Conservation (phyloP, 2,888 invertebrate genomes). For the Thymelicus sylvestris region DNA sequence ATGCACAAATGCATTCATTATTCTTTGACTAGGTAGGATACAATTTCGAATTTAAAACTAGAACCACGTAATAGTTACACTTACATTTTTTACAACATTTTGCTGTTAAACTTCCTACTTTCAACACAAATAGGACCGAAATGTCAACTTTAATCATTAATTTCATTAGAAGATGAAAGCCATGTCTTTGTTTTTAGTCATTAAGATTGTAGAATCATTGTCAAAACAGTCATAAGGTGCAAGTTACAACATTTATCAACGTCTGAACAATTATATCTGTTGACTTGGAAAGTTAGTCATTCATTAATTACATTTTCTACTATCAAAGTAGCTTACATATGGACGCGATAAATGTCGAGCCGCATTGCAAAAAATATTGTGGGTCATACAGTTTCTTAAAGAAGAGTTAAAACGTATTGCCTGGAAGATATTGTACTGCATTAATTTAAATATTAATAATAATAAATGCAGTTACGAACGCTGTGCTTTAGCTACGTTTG, state of each 20-base stretch:
- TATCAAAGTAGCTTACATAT: background rate
- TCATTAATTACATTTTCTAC: slow-evolving; percentile 23
- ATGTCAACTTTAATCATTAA: slow-evolving; percentile 13
- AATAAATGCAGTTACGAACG: too few species aligned
- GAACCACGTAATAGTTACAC: background rate
- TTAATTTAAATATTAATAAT: too few species aligned
- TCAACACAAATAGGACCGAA: slow-evolving; percentile 9
- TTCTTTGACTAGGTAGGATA: too few species aligned
- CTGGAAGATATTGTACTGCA: too few species aligned
- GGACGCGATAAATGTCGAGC: background rate
- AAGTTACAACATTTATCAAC: slow-evolving; percentile 32
- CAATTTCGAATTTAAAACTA: background rate
- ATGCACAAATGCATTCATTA: too few species aligned
- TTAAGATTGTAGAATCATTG: slow-evolving; percentile 32
- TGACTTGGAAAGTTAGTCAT: slow-evolving; percentile 21
- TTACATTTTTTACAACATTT: background rate
- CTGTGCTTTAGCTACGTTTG: too few species aligned
- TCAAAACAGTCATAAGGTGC: slow-evolving; percentile 30
- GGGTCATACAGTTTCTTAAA: too few species aligned
- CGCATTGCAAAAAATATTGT: background rate
- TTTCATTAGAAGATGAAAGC: slow-evolving; percentile 26
- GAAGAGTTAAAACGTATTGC: too few species aligned
- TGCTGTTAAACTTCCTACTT: background rate
- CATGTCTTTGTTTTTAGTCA: slow-evolving; percentile 26
- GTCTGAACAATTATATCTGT: slow-evolving; percentile 33